phyloP scores from a whole-genome alignment of 2,113 vertebrate genomes.

The Ammodytes dubius region DNA sequence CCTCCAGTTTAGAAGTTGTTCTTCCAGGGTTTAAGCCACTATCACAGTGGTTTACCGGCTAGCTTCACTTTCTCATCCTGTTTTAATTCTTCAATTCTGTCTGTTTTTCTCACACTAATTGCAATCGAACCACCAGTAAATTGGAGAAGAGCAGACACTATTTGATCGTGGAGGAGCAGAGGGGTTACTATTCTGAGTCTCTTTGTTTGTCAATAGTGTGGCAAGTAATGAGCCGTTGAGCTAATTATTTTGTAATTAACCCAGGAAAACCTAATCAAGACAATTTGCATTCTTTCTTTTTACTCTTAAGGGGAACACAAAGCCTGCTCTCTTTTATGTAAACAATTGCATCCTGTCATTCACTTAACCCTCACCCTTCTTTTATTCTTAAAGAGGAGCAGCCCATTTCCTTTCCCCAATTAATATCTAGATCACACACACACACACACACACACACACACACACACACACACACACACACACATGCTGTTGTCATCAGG shows the following conservation, averaged over 20 bases:
- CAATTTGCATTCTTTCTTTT: conserved; percentile 16
- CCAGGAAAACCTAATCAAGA: conserved; percentile 23
- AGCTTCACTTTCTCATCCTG: conserved; percentile 11
- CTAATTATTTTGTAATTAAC: conserved; percentile 62
- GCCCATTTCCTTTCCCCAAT: neutral
- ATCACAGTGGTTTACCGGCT: conserved; percentile 10
- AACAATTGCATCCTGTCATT: conserved; percentile 17
- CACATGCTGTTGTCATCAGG: neutral
- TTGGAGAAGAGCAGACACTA: conserved; percentile 37
- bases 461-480: neutral
- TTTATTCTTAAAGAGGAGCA: neutral
- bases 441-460: neutral
- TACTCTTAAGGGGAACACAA: neutral
- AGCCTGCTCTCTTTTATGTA: neutral
- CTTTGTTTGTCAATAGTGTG: conserved; percentile 38
- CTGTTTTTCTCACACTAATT: conserved; percentile 56
- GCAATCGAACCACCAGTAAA: conserved; percentile 50
- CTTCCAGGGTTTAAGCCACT: conserved; percentile 13
- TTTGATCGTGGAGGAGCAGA: conserved; percentile 39
- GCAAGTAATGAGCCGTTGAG: conserved; percentile 43
- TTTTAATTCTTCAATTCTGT: conserved; percentile 5
- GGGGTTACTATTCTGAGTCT: conserved; percentile 20
- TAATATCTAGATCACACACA: conserved; percentile 23
- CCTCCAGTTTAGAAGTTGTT: conserved; percentile 4
- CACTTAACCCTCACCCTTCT: neutral